Evolutionary conservation across 2,797 vertebrate genomes (phyloP).

Genomic region (Phoxinus dragarum): DNA sequence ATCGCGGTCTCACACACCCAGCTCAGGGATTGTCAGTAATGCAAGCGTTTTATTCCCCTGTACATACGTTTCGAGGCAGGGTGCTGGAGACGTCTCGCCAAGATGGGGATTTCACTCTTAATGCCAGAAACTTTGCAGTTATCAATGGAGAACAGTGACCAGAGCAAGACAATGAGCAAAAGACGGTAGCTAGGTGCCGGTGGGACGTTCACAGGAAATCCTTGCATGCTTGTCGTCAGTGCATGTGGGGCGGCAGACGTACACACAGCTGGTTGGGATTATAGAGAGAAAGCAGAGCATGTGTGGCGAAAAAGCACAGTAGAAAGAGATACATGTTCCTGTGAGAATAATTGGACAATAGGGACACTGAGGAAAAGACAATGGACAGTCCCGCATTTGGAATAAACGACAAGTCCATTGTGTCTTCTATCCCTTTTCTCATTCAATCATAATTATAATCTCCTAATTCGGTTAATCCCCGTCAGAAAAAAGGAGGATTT

Average conservation of each 20-base stretch:
- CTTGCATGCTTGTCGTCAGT: constrained; percentile 29
- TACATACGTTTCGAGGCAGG: neutral
- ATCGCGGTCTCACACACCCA: constrained; percentile 65
- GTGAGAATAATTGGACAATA: constrained; percentile 61
- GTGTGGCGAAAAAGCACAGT: neutral
- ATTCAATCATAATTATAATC: constrained; percentile 46
- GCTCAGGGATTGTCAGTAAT: constrained; percentile 48
- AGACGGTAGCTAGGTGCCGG: constrained; percentile 23
- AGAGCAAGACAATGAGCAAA: constrained; percentile 64
- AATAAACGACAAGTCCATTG: constrained; percentile 33
- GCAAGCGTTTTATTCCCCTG: neutral
- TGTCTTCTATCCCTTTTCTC: constrained; percentile 37
- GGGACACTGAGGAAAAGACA: constrained; percentile 59
- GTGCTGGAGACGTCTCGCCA: constrained; percentile 66
- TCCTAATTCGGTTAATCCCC: constrained; percentile 69
- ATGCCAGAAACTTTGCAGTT: constrained; percentile 66
- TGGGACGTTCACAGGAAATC: constrained; percentile 58
- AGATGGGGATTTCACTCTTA: constrained; percentile 67
- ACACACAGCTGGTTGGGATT: constrained; percentile 67
- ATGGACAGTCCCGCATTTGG: constrained; percentile 50
- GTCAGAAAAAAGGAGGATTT: constrained; percentile 54
- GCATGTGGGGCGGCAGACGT: constrained; percentile 38
- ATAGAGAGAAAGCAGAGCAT: constrained; percentile 38
- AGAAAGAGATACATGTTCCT: constrained; percentile 34
- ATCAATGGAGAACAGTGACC: constrained; percentile 76